Conservation (phyloP, 2,113 vertebrate species). For the Heptranchias perlo region DNA sequence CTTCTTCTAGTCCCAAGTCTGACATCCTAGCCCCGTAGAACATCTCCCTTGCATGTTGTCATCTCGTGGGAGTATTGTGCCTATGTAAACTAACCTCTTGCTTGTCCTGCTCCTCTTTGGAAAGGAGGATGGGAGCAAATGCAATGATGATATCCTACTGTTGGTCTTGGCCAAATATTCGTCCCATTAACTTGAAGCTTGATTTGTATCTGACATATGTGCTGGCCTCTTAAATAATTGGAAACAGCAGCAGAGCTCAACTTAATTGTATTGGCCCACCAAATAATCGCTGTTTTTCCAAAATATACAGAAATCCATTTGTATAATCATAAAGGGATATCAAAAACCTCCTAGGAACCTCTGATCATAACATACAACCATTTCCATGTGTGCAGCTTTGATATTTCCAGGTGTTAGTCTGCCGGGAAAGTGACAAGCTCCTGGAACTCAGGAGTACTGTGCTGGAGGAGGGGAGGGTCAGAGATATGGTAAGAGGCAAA, state of each 20-base stretch:
- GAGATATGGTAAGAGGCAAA: not conserved
- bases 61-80: not conserved
- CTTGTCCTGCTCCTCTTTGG: not conserved
- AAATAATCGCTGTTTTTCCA: not conserved
- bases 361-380: not conserved
- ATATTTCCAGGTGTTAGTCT: not conserved
- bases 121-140: not conserved
- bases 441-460: not conserved
- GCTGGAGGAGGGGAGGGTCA: not conserved
- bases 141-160: not conserved
- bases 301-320: not conserved
- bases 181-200: not conserved
- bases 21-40: not conserved
- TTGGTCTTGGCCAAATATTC: not conserved
- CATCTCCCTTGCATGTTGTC: not conserved
- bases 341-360: not conserved
- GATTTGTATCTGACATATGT: not conserved
- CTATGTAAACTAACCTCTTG: not conserved
- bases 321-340: not conserved
- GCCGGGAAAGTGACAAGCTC: not conserved
- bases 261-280: not conserved
- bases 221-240: not conserved
- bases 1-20: no score
- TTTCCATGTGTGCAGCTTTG: not conserved
- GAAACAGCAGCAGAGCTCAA: not conserved